Evolutionary conservation across 2,888 invertebrate species (phyloP), one percentile per base, ranked within the genome.

Genomic region (Dryomyza anilis): DNA sequence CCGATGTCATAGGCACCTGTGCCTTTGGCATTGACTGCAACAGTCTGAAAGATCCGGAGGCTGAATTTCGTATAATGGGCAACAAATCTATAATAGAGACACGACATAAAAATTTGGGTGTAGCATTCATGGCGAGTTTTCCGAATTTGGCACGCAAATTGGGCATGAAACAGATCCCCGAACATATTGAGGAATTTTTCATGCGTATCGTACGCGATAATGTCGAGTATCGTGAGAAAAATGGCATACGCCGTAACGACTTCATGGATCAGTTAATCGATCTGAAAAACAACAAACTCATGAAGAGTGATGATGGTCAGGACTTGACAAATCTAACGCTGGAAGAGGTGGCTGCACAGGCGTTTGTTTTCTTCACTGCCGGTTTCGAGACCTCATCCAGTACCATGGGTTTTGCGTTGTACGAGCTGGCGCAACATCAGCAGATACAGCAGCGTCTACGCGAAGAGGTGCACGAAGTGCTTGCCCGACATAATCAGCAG

Each of bases 351-450:
- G 80, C 85, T 0, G 84, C 87, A 0, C 87, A 88, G 65, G 85
- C 86, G 12, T 82, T 86, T 29, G 76, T 85, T 0, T 87, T 89
- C 67, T 85, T 86, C 67, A 67, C 77, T 1, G 87, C 86, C 50
- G 87, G 87, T 0, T 86, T 84, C 48, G 87, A 87, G 73, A 86
- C 86, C 0, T 85, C 85, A 0, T 80, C 83, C 0, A 79, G 84
- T 0, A 82, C 84, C 0, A 79, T 86, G 74, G 81, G 83, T 10
- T 86, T 85, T 67, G 81, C 82, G 1, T 70, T 86, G 2, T 86
- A 84, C 63, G 85, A 86, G 70, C 69, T 87, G 56, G 85, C 86
- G 0, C 69, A 76, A 10, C 78, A 86, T 72, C 81, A 78, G 23
- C 79, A 84, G 0, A 68, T 85, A 4, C 87, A 87, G 69, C 75